Evolutionary conservation across 2,797 vertebrate genomes (phyloP), one percentile per base, ranked within the genome.

Genomic region (Octomys mimax): DNA sequence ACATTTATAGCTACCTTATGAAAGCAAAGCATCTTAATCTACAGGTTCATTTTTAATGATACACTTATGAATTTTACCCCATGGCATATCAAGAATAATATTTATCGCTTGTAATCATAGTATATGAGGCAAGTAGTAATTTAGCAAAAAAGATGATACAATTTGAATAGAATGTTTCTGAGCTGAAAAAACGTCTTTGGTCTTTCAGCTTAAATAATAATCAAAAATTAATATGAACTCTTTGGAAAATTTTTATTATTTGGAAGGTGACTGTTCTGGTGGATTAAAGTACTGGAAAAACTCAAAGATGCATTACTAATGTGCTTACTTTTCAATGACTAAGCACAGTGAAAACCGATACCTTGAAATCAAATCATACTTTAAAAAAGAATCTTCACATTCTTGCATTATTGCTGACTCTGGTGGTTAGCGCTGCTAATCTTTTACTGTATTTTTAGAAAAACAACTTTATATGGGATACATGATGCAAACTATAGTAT

Each of bases 181-280:
- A 95, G 11, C 90, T 96, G 90, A 68, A 93, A 89, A 42, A 96
- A 87, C 59, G 33, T 39, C 66, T 92, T 94, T 94, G 73, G 82
- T 24, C 14, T 97, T 97, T 95, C 87, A 49, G 22, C 94, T 97
- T 94, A 97, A 95, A 96, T 97, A 97, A 95, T 93, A 89, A 94
- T 96, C 28, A 93, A 92, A 97, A 97, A 97, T 97, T 61, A 94
- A 96, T 95, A 88, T 85, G 5, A 86, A 87, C 78, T 70, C 78
- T 85, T 92, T 80, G 49, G 61, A 95, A 96, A 97, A 86, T 71
- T 61, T 97, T 91, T 95, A 33, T 64, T 14, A 98, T 95, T 97
- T 96, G 96, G 68, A 97, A 97, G 87, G 90, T 96, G 75, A 94
- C 57, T 4, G 59, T 46, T 71, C 31, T 88, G 54, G 12, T 88